Conservation (phyloP, 2,113 vertebrate species). For the Pantherophis guttatus region DNA sequence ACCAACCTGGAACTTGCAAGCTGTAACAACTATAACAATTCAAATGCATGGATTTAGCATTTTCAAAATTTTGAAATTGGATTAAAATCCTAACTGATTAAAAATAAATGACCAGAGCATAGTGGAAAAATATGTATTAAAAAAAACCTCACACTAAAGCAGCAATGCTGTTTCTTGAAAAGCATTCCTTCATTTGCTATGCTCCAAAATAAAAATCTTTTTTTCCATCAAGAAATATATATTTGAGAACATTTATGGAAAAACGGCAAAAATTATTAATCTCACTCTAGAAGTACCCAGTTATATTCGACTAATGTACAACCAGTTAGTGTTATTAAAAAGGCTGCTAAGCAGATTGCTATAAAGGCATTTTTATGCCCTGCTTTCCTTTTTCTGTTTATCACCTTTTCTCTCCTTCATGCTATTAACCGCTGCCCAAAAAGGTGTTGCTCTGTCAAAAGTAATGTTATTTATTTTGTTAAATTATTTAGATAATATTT, state of each 20-base stretch:
- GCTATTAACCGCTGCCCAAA: not conserved
- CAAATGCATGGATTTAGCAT: slow-evolving; percentile 18
- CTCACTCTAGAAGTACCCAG: not conserved
- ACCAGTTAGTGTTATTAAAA: not conserved
- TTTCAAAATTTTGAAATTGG: not conserved
- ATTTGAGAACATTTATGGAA: not conserved
- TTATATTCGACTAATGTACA: not conserved
- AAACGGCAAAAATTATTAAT: not conserved
- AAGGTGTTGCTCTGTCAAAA: not conserved
- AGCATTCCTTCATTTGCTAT: not conserved
- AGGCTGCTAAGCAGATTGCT: not conserved
- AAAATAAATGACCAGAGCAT: not conserved
- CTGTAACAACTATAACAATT: slow-evolving; percentile 69
- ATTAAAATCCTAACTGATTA: not conserved
- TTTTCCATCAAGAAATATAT: not conserved
- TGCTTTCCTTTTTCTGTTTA: too few relatives aligned
- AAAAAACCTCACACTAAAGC: not conserved
- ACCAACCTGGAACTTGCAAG: slow-evolving; percentile 75
- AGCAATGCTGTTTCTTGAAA: not conserved
- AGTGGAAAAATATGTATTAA: not conserved
- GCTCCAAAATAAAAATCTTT: not conserved
- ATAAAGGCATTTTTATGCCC: not conserved
- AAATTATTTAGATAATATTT: not conserved
- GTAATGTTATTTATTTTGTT: not conserved
- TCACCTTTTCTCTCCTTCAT: too few relatives aligned